Conservation (phyloP, 2,113 vertebrate species). For the Puffinus mauretanicus region DNA sequence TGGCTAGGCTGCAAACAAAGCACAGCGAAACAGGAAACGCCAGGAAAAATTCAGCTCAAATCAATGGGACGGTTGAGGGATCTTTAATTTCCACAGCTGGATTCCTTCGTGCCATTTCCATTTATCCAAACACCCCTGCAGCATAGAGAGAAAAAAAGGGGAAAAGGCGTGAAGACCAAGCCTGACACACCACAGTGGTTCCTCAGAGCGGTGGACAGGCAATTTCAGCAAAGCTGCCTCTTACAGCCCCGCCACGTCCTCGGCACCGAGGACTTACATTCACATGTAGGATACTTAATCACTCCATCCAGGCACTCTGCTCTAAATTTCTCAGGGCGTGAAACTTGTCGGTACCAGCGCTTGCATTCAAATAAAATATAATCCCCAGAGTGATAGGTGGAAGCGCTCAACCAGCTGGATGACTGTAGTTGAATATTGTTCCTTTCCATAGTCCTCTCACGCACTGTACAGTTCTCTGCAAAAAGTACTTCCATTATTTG, state of each 20-base stretch:
- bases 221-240: not conserved
- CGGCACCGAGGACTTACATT: fast-evolving
- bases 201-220: not conserved
- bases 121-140: fast-evolving
- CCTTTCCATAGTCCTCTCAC: fast-evolving
- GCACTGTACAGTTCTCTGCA: not conserved
- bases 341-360: fast-evolving
- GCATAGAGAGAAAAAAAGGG: not conserved
- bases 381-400: not conserved
- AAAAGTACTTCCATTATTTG: not conserved
- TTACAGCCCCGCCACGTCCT: fast-evolving
- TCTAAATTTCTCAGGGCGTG: fast-evolving
- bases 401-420: fast-evolving
- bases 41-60: not conserved
- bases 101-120: not conserved
- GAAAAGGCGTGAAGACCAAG: not conserved
- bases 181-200: not conserved
- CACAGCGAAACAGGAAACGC: not conserved
- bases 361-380: not conserved
- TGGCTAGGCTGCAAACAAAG: not conserved
- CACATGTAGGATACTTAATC: not conserved
- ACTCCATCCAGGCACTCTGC: not conserved
- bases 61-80: not conserved
- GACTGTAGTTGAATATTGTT: not conserved
- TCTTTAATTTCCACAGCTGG: not conserved